Percentiles rank a stretch among this genome's conserved stretches.
phyloP scores from a whole-genome alignment of 2,888 invertebrate species.

The Allacma fusca region DNA sequence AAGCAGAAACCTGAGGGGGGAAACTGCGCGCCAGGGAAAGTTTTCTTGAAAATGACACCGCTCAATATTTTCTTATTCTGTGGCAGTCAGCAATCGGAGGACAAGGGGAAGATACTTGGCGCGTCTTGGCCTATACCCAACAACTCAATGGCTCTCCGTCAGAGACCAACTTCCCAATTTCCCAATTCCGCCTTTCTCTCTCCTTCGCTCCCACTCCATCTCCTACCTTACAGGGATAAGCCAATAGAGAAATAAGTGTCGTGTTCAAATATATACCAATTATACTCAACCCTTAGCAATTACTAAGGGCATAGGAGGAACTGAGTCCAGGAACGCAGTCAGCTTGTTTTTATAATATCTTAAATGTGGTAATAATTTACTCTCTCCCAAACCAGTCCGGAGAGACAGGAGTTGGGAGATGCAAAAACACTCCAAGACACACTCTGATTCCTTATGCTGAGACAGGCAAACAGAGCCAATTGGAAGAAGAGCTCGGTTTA shows the following conservation, averaged over 20 bases:
- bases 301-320: background rate
- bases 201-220: background rate
- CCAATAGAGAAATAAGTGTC: background rate
- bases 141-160: slow-evolving; percentile 25
- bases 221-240: background rate
- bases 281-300: background rate
- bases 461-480: no score
- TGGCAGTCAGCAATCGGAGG: slow-evolving; percentile 9
- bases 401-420: background rate
- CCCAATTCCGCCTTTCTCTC: background rate
- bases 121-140: slow-evolving; percentile 32
- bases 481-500: no score
- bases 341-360: slow-evolving; percentile 13
- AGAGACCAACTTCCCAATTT: slow-evolving; percentile 29
- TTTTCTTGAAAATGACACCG: slow-evolving; percentile 19
- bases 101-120: slow-evolving; percentile 12
- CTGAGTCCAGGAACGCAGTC: background rate
- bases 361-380: slow-evolving; percentile 6
- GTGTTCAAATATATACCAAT: background rate
- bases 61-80: slow-evolving; percentile 28
- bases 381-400: background rate
- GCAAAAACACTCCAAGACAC: background rate
- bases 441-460: background rate
- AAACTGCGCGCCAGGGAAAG: background rate
- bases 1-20: background rate